These are phyloP conservation scores for Antechinus flavipes DNA, from an alignment of 2,113 vertebrate species.

Conservation along the genomic window DNA sequence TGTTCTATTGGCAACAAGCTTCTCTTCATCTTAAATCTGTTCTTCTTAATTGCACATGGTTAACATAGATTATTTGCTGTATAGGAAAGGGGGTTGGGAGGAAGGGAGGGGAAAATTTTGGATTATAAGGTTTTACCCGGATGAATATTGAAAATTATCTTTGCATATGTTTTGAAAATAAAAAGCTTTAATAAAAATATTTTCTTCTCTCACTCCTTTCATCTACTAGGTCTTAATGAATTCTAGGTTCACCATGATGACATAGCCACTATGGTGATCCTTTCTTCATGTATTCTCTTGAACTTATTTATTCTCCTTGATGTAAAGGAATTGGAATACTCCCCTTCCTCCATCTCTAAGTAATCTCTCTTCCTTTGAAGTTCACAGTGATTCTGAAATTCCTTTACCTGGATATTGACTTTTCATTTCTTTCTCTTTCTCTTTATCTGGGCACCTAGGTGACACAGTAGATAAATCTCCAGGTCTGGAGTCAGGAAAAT, in stretches of 20 bases:
- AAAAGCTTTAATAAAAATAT: neutral
- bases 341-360: neutral
- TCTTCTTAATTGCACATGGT: too few species aligned
- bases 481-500: too few species aligned
- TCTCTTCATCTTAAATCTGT: neutral
- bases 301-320: neutral
- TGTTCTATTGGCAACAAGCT: neutral
- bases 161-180: too few species aligned
- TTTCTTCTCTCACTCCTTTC: neutral
- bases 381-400: neutral
- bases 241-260: neutral
- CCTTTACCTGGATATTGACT: neutral
- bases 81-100: too few species aligned
- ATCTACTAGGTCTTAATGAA: neutral
- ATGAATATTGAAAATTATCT: too few species aligned
- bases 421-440: neutral
- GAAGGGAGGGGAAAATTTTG: too few species aligned
- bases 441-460: neutral
- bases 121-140: too few species aligned
- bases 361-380: neutral
- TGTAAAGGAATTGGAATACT: neutral
- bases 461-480: too few species aligned
- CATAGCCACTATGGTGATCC: neutral
- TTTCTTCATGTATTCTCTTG: neutral
- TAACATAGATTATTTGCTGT: too few species aligned